A percentile compares a stretch with the other conserved stretches of the same genome.
phyloP scores from a whole-genome alignment of 2,113 vertebrate genomes.

The Eulacestoma nigropectus region DNA sequence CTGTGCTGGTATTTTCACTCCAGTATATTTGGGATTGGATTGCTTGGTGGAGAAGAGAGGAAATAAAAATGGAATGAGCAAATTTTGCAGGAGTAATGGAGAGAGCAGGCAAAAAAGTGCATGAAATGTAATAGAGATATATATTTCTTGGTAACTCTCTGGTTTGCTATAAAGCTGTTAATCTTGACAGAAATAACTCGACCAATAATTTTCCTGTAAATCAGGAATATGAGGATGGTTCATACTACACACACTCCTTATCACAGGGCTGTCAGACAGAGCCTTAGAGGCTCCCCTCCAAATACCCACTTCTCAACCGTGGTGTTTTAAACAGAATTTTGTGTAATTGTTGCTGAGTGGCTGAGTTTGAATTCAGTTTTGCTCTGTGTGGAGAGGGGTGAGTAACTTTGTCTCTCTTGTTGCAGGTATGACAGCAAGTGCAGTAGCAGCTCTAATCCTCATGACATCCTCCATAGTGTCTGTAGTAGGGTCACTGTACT shows the following conservation, averaged over 20 bases:
- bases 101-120: not conserved
- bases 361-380: not conserved
- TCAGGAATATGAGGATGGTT: not conserved
- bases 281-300: not conserved
- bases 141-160: not conserved
- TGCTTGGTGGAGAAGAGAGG: not conserved
- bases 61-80: not conserved
- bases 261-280: not conserved
- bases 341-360: not conserved
- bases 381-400: not conserved
- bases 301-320: not conserved
- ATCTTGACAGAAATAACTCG: not conserved
- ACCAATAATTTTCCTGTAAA: not conserved
- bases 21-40: not conserved
- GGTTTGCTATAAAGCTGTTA: not conserved
- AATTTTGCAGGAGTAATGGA: not conserved
- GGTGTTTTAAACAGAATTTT: not conserved
- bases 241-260: not conserved
- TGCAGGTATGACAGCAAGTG: constrained; percentile 95
- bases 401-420: constrained; percentile 61
- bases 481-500: constrained; percentile 92
- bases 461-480: constrained; percentile 97
- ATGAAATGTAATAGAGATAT: not conserved
- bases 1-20: not conserved
- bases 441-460: constrained; percentile 93